Evolutionary conservation across 2,113 vertebrate species (phyloP).

Genomic region (Leptocoma aspasia): DNA sequence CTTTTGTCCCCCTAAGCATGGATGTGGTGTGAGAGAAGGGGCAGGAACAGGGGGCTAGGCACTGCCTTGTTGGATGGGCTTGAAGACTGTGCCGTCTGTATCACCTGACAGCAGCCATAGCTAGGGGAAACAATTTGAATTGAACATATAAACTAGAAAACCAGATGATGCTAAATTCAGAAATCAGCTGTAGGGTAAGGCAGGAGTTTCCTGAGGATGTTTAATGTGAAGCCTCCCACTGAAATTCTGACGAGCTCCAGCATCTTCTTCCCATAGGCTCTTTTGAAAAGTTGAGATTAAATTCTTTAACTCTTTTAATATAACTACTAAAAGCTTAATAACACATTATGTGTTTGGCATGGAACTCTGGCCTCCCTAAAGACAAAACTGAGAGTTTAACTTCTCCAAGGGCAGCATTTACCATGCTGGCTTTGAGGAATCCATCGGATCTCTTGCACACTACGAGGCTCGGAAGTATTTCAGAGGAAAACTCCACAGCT

Average conservation of each 20-base stretch:
- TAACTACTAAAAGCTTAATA: slow-evolving; percentile 31
- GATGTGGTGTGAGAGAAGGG: background rate
- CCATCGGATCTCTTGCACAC: background rate
- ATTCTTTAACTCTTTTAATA: slow-evolving; percentile 17
- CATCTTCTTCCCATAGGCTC: background rate
- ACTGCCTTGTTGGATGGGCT: background rate
- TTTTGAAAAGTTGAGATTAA: background rate
- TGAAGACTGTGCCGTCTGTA: fast-evolving
- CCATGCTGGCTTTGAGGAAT: background rate
- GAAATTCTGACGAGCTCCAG: background rate
- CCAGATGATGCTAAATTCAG: background rate
- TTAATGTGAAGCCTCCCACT: background rate
- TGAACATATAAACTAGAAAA: background rate
- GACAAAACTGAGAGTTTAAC: background rate
- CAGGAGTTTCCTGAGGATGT: background rate
- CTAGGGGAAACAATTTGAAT: background rate
- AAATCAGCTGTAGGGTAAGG: background rate
- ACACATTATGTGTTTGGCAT: background rate
- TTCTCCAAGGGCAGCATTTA: background rate
- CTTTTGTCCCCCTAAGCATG: background rate
- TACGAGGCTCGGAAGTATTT: background rate
- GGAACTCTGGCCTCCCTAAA: background rate
- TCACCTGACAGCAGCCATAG: background rate
- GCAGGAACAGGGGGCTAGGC: too few relatives aligned
- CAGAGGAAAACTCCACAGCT: slow-evolving; percentile 52